Evolutionary conservation across 1,140 invertebrate genomes (phyloP).

Genomic region (Drosophila grimshawi): DNA sequence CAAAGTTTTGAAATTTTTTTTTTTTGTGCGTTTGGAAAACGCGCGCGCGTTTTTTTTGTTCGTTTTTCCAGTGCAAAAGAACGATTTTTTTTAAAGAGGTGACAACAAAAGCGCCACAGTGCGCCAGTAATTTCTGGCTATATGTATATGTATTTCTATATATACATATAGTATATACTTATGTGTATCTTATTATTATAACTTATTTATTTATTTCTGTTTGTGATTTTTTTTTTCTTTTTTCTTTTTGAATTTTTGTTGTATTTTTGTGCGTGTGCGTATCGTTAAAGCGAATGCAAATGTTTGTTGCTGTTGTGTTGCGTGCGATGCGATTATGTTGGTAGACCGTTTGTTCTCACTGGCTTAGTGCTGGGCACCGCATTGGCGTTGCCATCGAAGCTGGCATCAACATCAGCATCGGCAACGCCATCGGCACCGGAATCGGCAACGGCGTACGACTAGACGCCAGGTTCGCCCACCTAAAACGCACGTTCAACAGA

Average conservation of each 20-base stretch:
- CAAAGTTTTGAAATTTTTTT: slow-evolving; percentile 26
- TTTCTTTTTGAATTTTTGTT: slow-evolving; percentile 22
- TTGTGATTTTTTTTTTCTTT: slow-evolving; percentile 28
- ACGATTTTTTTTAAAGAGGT: slow-evolving; percentile 47
- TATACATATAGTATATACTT: slow-evolving; percentile 9
- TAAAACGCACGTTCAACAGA: slow-evolving; percentile 30
- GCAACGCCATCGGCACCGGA: slow-evolving; percentile 22
- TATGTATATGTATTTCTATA: slow-evolving; percentile 9
- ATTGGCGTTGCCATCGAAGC: too few relatives aligned
- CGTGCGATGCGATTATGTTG: slow-evolving; percentile 32
- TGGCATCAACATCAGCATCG: neutral
- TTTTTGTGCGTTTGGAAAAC: slow-evolving; percentile 45
- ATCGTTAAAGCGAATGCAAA: slow-evolving; percentile 40
- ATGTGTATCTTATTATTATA: slow-evolving; percentile 11
- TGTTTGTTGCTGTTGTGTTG: slow-evolving; percentile 27
- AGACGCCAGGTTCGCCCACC: slow-evolving; percentile 68
- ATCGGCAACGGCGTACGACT: slow-evolving; percentile 22
- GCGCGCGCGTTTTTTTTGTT: slow-evolving; percentile 59
- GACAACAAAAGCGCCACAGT: slow-evolving; percentile 40
- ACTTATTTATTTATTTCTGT: slow-evolving; percentile 33
- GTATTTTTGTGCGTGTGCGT: slow-evolving; percentile 62
- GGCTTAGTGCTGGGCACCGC: slow-evolving; percentile 30
- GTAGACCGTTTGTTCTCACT: slow-evolving; percentile 19
- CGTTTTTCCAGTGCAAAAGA: slow-evolving; percentile 21
- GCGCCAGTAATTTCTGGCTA: slow-evolving; percentile 12